Percentiles rank a stretch among this genome's conserved stretches.
Conservation (phyloP, 2,797 vertebrate genomes). For the Channallabes apus region DNA sequence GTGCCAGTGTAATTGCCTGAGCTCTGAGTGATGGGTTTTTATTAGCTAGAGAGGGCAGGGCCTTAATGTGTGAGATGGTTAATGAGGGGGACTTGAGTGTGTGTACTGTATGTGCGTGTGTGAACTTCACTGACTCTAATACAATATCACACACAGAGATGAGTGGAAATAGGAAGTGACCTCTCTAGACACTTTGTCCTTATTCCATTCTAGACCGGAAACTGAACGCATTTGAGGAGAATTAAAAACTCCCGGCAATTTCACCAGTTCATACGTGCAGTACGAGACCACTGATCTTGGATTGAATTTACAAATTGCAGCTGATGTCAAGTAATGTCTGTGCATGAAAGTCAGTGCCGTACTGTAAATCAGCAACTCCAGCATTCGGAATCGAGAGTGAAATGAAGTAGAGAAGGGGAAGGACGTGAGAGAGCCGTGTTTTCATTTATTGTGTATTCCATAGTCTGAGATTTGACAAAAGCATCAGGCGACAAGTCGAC, state of each 20-base stretch:
- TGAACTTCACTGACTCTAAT: constrained; percentile 9
- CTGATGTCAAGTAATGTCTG: neutral
- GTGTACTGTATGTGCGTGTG: neutral
- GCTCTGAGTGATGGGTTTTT: constrained; percentile 34
- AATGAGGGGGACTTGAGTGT: constrained; percentile 16
- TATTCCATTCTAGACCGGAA: neutral
- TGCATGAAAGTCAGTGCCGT: neutral
- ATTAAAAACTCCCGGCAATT: neutral
- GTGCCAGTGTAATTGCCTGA: constrained; percentile 40
- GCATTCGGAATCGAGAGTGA: neutral
- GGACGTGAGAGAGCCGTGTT: constrained; percentile 32
- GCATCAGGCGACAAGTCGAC: constrained; percentile 28
- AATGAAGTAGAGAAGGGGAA: too few species aligned
- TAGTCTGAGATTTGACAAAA: constrained; percentile 16
- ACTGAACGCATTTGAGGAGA: neutral
- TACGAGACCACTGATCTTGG: neutral
- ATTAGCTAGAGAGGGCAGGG: constrained; percentile 36
- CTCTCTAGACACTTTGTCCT: neutral
- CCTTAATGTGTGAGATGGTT: constrained; percentile 14
- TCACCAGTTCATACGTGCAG: neutral
- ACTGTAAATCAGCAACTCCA: neutral
- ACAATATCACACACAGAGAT: neutral
- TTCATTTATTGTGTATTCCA: constrained; percentile 30
- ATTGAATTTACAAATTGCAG: neutral
- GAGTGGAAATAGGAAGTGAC: neutral